Evolutionary conservation across 1,140 invertebrate genomes (phyloP), one percentile per base, ranked within the genome.

Genomic region (Eufriesea mexicana): DNA sequence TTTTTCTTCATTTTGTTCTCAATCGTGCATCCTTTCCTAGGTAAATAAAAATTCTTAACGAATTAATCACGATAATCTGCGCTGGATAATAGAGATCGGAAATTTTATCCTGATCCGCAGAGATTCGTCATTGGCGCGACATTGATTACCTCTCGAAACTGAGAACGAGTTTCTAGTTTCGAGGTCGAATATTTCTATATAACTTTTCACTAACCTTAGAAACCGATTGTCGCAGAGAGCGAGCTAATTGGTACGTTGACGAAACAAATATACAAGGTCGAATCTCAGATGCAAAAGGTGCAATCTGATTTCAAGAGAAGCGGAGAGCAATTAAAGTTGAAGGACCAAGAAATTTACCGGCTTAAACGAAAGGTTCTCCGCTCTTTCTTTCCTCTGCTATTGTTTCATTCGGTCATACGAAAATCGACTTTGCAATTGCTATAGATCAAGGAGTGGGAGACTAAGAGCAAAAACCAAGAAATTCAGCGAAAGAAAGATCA

Each of bases 291-390:
- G 77, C 90, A 92, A 75, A 91, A 89, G 68, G 90, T 91, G 82
- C 90, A 92, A 70, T 49, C 70, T 0, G 42, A 86, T 20, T 47
- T 93, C 23, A 88, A 70, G 9, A 93, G 89, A 82, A 85, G 86
- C 49, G 91, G 92, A 20, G 91, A 91, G 59, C 70, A 90, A 64
- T 72, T 92, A 68, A 85, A 78, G 72, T 28, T 59, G 10, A 93
- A 93, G 79, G 92, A 93, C 75, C 89, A 89, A 51, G 91, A 93
- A 80, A 91, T 93, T 59, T 68, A 12, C n/a, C 84, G 86, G 49
- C 75, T 93, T 16, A 93, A 93, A 85, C 86, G 83, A 49, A 93
- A 94, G 87, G 92, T 93, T 78, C 59, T 57, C 51, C 75, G 55
- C 68, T 59, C 66, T n/a, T 51, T 16, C 49, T 5, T 23, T 28